These are phyloP conservation scores for Suncus etruscus DNA, from an alignment of 2,113 vertebrate genomes.

Conservation along the genomic window DNA sequence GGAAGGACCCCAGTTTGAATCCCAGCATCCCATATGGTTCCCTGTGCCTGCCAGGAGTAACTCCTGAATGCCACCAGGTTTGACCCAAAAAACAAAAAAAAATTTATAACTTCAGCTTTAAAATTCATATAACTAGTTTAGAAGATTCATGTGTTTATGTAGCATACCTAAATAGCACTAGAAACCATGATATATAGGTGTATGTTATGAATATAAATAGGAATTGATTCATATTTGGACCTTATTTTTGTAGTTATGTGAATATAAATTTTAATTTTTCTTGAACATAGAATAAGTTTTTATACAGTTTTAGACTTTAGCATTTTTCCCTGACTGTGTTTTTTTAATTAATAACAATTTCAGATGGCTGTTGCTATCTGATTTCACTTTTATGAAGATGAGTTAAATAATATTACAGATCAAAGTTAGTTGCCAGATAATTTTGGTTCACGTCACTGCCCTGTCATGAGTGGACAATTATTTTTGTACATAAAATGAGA, in stretches of 20 bases:
- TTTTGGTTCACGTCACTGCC: neutral
- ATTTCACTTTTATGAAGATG: neutral
- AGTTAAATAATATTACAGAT: neutral
- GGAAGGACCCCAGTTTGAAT: too few relatives aligned
- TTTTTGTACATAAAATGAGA: neutral
- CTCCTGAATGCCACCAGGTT: too few relatives aligned
- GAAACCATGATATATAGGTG: neutral
- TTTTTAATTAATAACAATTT: neutral
- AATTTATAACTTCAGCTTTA: neutral
- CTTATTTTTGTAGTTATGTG: neutral
- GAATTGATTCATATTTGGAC: neutral
- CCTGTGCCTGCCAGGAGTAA: too few relatives aligned
- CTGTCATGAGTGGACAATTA: neutral
- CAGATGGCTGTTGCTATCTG: neutral
- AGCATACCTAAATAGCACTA: neutral
- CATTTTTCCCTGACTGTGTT: neutral
- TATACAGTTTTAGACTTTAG: neutral
- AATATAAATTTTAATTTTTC: neutral
- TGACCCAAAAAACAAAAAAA: too few relatives aligned
- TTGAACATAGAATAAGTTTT: neutral
- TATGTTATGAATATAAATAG: neutral
- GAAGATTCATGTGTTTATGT: neutral
- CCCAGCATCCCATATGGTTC: too few relatives aligned
- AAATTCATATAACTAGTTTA: neutral
- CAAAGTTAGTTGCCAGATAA: neutral